Conservation (phyloP, 2,797 vertebrate genomes). For the Linurgus olivaceus region DNA sequence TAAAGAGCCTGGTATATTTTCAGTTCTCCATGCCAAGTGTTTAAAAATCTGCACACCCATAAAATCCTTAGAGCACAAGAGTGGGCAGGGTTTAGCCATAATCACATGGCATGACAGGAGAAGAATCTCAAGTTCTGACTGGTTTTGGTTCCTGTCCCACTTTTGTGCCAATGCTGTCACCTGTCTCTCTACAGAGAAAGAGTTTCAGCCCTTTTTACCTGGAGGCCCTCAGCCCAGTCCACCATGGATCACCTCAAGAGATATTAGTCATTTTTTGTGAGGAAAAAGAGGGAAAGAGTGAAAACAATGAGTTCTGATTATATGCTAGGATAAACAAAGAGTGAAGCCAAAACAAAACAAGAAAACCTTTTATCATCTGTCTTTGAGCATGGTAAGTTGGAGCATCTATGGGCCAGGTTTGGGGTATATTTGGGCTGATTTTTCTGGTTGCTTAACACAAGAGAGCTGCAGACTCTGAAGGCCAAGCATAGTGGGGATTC, state of each 20-base stretch:
- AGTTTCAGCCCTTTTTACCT: background rate
- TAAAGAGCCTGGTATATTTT: background rate
- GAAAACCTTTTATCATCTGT: background rate
- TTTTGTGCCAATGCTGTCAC: background rate
- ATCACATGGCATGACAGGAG: fast-evolving
- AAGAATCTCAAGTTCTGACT: background rate
- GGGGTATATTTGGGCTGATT: background rate
- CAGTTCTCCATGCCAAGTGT: background rate
- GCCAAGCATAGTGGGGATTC: background rate
- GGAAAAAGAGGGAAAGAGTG: background rate
- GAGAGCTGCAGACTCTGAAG: background rate
- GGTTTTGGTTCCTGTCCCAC: background rate
- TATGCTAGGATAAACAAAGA: background rate
- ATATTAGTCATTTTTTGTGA: background rate
- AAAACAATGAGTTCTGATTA: background rate
- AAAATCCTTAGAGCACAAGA: background rate
- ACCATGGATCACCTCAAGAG: background rate
- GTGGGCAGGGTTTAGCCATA: background rate
- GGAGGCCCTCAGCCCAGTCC: background rate
- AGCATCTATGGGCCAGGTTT: background rate
- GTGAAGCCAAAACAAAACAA: background rate
- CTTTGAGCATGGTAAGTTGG: background rate
- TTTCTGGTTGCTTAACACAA: background rate
- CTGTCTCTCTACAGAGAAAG: background rate
- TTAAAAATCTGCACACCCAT: background rate